Percentiles rank a stretch among this genome's conserved stretches.
phyloP scores from a whole-genome alignment of 1,140 invertebrate genomes.

The Apis mellifera region Amel_HAv3.1 CM009937.2:9440501-9441000 shows the following conservation, averaged over 20 bases:
- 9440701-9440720: conserved; percentile 64
- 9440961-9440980: no score
- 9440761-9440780: conserved; percentile 30
- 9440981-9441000: no score
- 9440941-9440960: no score
- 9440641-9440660: conserved; percentile 74
- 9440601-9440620: conserved; percentile 46
- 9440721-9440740: conserved; percentile 63
- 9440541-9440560: conserved; percentile 6
- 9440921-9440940: not conserved
- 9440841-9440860: conserved; percentile 26
- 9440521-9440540: conserved; percentile 13
- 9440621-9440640: conserved; percentile 72
- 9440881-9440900: not conserved
- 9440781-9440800: conserved; percentile 36
- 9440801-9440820: conserved; percentile 57
- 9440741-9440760: conserved; percentile 38
- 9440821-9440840: conserved; percentile 29
- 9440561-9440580: not conserved
- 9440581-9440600: not conserved
- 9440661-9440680: conserved; percentile 61
- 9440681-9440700: conserved; percentile 44
- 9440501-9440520: conserved; percentile 34
- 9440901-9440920: not conserved
- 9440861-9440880: not conserved